Evolutionary conservation across 2,888 invertebrate genomes (phyloP).

Genomic region (Ophraella communa): DNA sequence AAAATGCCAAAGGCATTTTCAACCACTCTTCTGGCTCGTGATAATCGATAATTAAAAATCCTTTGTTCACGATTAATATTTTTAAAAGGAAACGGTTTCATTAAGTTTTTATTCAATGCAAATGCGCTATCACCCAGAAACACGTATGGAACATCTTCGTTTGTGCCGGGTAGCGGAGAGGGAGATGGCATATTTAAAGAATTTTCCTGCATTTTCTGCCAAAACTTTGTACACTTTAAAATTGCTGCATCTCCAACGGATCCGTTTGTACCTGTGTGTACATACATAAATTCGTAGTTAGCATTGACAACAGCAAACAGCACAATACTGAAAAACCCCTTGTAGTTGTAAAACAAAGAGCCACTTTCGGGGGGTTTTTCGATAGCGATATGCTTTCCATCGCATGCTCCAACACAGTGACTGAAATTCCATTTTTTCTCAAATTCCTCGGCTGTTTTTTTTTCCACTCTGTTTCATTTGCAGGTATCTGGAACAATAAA

Average conservation of each 20-base stretch:
- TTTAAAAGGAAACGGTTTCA: too few relatives aligned
- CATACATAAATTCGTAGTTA: too few relatives aligned
- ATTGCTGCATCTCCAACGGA: too few relatives aligned
- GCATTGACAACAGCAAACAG: too few relatives aligned
- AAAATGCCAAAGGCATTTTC: conserved; percentile 6
- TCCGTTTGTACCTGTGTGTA: too few relatives aligned
- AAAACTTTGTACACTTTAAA: neutral
- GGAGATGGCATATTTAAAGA: neutral
- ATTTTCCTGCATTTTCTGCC: neutral
- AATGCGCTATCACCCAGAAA: neutral
- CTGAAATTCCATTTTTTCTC: conserved; percentile 41
- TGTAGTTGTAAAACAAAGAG: neutral
- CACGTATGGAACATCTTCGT: neutral
- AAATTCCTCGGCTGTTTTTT: conserved; percentile 31
- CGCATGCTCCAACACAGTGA: conserved; percentile 41
- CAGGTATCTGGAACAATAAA: conserved; percentile 24
- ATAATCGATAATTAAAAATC: neutral
- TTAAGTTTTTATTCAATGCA: neutral
- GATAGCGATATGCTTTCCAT: conserved; percentile 45
- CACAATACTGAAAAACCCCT: too few relatives aligned
- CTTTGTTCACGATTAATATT: neutral
- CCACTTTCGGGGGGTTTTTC: neutral
- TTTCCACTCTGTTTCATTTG: conserved; percentile 31
- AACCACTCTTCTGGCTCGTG: neutral
- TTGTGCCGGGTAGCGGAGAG: neutral